Percentiles rank a stretch among this genome's conserved stretches.
phyloP scores from a whole-genome alignment of 2,113 vertebrate species.

The Hemichromis elongatus region DNA sequence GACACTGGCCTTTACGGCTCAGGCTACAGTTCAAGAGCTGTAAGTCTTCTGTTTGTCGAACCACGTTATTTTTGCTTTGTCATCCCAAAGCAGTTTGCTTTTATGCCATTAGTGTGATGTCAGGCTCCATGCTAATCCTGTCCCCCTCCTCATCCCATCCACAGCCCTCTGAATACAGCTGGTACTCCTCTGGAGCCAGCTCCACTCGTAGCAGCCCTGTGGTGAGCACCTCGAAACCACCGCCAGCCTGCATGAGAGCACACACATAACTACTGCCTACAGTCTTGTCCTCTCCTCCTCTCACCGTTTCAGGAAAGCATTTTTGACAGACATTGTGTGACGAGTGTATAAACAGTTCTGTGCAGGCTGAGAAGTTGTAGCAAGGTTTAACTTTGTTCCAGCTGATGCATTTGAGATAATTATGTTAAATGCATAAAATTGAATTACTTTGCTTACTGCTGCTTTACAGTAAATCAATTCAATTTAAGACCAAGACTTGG shows the following conservation, averaged over 20 bases:
- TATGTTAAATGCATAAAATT: constrained; percentile 14
- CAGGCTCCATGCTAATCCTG: constrained; percentile 46
- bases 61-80: background rate
- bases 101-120: constrained; percentile 4
- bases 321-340: background rate
- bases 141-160: background rate
- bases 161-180: constrained; percentile 92
- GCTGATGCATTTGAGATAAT: background rate
- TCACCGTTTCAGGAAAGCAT: background rate
- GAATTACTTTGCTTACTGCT: background rate
- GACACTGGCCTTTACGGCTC: constrained; percentile 77
- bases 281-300: background rate
- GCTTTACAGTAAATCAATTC: background rate
- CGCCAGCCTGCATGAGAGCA: constrained; percentile 34
- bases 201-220: constrained; percentile 86
- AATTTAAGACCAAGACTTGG: background rate
- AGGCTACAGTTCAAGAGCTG: constrained; percentile 76
- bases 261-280: background rate
- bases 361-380: background rate
- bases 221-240: constrained; percentile 77
- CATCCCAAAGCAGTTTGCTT: background rate
- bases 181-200: constrained; percentile 83
- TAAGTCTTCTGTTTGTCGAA: constrained; percentile 72
- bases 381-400: background rate
- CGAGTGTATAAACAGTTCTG: background rate